These are phyloP conservation scores for Dendrolimus houi DNA, from an alignment of 2,888 invertebrate species.

Conservation along the genomic window DNA sequence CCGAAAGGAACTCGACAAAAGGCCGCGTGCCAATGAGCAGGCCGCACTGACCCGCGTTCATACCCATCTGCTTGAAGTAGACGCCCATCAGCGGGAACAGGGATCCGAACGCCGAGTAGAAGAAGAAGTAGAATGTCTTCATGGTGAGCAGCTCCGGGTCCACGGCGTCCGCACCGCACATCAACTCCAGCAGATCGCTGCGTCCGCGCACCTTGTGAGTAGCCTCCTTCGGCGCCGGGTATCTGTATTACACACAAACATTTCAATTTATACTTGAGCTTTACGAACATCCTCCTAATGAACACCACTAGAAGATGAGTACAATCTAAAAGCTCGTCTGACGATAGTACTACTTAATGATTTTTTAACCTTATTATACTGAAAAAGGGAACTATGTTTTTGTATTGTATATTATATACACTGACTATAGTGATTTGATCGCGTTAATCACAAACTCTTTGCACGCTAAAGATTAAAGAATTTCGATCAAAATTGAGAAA, in stretches of 20 bases:
- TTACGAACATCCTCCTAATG: no score
- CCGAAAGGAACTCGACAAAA: conserved; percentile 97
- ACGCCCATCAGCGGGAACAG: conserved; percentile 98
- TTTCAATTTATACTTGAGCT: no score
- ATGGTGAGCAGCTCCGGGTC: conserved; percentile 95
- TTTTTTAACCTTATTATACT: no score
- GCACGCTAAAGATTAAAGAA: no score
- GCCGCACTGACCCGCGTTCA: conserved; percentile 98
- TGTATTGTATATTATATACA: no score
- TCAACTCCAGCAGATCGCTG: conserved; percentile 88
- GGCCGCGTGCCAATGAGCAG: conserved; percentile 96
- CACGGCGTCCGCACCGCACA: conserved; percentile 86
- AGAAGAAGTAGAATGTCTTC: conserved; percentile 99
- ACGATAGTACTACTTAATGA: no score
- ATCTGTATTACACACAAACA: conserved; percentile 58
- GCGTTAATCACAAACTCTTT: no score
- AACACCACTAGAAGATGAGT: no score
- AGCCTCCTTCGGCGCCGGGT: conserved; percentile 91
- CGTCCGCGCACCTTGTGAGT: conserved; percentile 93
- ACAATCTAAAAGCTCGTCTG: no score
- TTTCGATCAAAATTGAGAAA: no score
- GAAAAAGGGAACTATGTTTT: no score
- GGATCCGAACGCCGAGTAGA: conserved; percentile 99
- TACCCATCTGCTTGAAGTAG: conserved; percentile 99
- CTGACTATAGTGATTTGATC: no score